Conservation (phyloP, 2,797 vertebrate species). For the Cryptoprocta ferox region DNA sequence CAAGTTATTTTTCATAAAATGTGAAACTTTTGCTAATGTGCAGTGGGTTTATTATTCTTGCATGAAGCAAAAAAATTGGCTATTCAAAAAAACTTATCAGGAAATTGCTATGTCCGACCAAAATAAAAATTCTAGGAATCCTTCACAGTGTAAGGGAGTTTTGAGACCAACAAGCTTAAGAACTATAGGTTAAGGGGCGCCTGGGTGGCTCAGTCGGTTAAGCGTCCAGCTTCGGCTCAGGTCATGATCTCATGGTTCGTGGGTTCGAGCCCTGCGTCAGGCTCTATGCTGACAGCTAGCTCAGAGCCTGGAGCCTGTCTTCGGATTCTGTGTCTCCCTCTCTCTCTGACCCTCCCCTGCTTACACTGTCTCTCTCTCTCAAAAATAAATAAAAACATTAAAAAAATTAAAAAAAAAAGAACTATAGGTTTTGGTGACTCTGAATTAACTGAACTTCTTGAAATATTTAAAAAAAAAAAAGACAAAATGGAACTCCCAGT, state of each 20-base stretch:
- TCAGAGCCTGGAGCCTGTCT: too few relatives aligned
- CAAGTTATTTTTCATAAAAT: not conserved
- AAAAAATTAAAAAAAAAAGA: too few relatives aligned
- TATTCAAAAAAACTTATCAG: not conserved
- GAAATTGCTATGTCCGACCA: not conserved
- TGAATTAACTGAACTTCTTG: not conserved
- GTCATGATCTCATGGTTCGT: too few relatives aligned
- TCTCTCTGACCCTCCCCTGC: too few relatives aligned
- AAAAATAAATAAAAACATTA: too few relatives aligned
- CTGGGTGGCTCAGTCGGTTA: too few relatives aligned
- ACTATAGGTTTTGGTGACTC: not conserved
- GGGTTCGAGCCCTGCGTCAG: too few relatives aligned
- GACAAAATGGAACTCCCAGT: not conserved
- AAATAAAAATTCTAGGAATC: not conserved
- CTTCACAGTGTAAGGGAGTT: not conserved
- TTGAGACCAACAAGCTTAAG: not conserved
- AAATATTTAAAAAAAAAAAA: not conserved
- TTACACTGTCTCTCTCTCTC: too few relatives aligned
- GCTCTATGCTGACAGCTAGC: too few relatives aligned
- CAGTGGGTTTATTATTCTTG: constrained; percentile 16
- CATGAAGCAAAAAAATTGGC: not conserved
- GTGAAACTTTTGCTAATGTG: not conserved
- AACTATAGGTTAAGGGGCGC: not conserved
- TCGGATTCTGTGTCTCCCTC: too few relatives aligned
- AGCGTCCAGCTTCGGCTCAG: too few relatives aligned